Percentiles rank a stretch among this genome's conserved stretches.
Evolutionary conservation across 1,140 invertebrate genomes (phyloP).

Genomic region (Macrobrachium nipponense): DNA sequence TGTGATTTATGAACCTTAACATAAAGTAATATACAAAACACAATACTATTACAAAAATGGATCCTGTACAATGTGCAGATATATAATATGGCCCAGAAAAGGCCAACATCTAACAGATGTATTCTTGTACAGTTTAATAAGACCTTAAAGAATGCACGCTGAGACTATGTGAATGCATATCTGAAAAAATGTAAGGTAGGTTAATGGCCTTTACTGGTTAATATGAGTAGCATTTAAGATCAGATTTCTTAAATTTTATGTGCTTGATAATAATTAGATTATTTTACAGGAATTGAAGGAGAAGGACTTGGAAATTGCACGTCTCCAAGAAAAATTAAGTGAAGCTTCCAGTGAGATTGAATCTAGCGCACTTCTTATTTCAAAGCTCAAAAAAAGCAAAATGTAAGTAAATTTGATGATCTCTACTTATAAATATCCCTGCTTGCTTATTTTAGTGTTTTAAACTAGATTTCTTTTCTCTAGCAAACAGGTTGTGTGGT

Average conservation of each 20-base stretch:
- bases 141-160: no score
- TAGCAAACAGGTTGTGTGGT: background rate
- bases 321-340: constrained; percentile 35
- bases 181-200: no score
- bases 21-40: no score
- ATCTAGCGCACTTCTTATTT: constrained; percentile 34
- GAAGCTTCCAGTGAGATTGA: constrained; percentile 45
- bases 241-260: background rate
- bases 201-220: background rate
- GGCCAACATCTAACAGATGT: no score
- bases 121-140: no score
- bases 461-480: background rate
- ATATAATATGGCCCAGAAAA: no score
- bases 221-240: no score
- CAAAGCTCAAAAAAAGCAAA: constrained; percentile 32
- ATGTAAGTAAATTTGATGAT: constrained; percentile 11
- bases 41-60: no score
- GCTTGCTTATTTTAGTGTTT: background rate
- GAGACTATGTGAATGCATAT: no score
- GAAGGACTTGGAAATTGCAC: constrained; percentile 33
- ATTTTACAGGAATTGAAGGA: constrained; percentile 42
- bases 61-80: no score
- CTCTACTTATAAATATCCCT: background rate
- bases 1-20: no score
- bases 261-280: background rate